Conservation (phyloP, 2,888 invertebrate genomes). For the Dusona sp. region DNA sequence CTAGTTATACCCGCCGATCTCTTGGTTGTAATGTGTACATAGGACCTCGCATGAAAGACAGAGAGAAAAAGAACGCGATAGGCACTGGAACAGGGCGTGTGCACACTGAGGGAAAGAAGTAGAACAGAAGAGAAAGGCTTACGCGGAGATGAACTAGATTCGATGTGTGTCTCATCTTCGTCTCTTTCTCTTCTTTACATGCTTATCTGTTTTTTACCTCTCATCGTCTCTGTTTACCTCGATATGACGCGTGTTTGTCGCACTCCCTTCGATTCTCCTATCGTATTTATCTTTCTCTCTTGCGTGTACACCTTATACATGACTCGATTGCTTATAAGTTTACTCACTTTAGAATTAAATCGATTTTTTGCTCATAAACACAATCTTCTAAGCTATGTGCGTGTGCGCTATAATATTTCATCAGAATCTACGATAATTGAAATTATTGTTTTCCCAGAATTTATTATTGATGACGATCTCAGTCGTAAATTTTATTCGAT, state of each 20-base stretch:
- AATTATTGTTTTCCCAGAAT: slow-evolving; percentile 14
- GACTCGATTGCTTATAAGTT: slow-evolving; percentile 42
- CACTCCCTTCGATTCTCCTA: slow-evolving; percentile 42
- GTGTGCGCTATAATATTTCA: background rate
- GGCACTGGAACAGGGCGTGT: slow-evolving; percentile 53
- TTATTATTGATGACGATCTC: background rate
- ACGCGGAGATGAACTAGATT: slow-evolving; percentile 84
- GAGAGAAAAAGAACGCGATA: slow-evolving; percentile 24
- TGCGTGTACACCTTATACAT: slow-evolving; percentile 18
- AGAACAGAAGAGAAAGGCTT: slow-evolving; percentile 85
- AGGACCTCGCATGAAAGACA: slow-evolving; percentile 62
- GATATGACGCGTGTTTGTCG: slow-evolving; percentile 19
- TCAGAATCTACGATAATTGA: background rate
- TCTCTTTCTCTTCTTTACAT: slow-evolving; percentile 69
- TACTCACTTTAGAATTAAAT: slow-evolving; percentile 46
- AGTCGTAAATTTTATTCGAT: background rate
- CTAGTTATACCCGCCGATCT: slow-evolving; percentile 80
- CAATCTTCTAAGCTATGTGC: background rate
- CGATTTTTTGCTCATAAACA: slow-evolving; percentile 48
- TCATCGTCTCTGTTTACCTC: slow-evolving; percentile 33
- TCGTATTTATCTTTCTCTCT: slow-evolving; percentile 56
- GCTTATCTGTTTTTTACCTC: slow-evolving; percentile 52
- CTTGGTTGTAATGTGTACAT: slow-evolving; percentile 71
- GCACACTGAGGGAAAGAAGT: slow-evolving; percentile 79
- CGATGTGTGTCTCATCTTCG: slow-evolving; percentile 74